Percentiles rank a stretch among this genome's conserved stretches.
phyloP scores from a whole-genome alignment of 23 tunicate species.

The Corella eumyota region DNA sequence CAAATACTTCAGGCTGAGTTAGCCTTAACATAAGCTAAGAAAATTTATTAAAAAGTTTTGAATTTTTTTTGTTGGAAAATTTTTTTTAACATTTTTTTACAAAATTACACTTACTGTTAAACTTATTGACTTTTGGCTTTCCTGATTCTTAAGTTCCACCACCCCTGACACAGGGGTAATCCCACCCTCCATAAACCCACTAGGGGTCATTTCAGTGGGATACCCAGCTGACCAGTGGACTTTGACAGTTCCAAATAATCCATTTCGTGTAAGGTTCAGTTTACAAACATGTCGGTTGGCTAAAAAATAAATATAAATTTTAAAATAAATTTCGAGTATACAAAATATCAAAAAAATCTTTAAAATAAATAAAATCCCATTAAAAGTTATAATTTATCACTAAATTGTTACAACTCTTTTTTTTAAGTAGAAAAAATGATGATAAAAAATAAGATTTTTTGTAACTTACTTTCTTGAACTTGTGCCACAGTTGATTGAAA shows the following conservation, averaged over 20 bases:
- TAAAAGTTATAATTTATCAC: too few species aligned
- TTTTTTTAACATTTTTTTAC: neutral
- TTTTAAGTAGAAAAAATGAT: too few species aligned
- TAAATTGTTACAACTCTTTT: too few species aligned
- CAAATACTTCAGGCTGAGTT: conserved; percentile 8
- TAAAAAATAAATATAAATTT: neutral
- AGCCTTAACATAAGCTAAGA: neutral
- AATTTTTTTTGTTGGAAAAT: neutral
- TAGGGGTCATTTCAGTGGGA: conserved; percentile 6
- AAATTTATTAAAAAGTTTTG: neutral
- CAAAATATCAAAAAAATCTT: too few species aligned
- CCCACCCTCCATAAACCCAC: conserved; percentile 26
- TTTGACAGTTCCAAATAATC: conserved; percentile 48
- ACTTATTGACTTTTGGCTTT: conserved; percentile 13
- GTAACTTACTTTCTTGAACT: conserved; percentile 51
- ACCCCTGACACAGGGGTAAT: conserved; percentile 36
- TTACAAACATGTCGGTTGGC: conserved; percentile 13
- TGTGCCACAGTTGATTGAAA: conserved; percentile 27
- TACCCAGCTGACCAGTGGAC: conserved; percentile 56
- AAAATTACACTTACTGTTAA: conserved; percentile 54
- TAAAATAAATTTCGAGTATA: neutral
- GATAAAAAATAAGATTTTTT: too few species aligned
- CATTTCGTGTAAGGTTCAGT: conserved; percentile 36
- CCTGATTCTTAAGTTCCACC: conserved; percentile 9
- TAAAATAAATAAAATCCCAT: too few species aligned